These are phyloP conservation scores for Halichoerus grypus DNA, from an alignment of 2,113 vertebrate species.

Conservation along the genomic window DNA sequence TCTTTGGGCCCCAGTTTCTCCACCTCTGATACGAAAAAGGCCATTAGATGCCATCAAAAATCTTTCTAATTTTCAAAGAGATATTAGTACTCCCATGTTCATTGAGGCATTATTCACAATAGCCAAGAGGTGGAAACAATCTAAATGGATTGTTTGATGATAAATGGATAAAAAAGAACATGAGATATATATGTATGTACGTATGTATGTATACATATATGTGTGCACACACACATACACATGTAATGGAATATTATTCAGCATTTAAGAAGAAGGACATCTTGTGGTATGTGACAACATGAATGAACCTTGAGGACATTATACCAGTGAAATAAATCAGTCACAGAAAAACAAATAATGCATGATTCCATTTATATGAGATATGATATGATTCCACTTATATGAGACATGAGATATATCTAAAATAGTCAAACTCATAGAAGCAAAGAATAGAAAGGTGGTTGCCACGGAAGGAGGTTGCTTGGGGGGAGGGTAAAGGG, in stretches of 20 bases:
- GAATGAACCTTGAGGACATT: neutral
- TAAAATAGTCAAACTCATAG: neutral
- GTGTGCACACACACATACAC: neutral
- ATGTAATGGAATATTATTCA: neutral
- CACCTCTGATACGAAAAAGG: neutral
- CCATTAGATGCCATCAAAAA: neutral
- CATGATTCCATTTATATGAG: neutral
- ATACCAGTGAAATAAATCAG: neutral
- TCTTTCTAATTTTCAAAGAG: neutral
- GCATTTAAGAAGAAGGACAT: neutral
- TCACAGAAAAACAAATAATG: neutral
- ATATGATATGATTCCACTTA: neutral
- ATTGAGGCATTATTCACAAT: neutral
- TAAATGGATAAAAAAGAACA: neutral
- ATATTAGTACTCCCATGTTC: neutral
- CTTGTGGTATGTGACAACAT: neutral
- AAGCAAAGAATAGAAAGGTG: neutral
- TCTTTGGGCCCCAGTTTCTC: neutral
- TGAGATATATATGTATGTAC: neutral
- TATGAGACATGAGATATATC: neutral
- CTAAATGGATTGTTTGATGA: neutral
- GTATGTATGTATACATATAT: neutral
- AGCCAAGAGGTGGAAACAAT: neutral
- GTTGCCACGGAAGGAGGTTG: neutral
- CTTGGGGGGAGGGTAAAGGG: neutral